These are phyloP conservation scores for Heliopora coerulea DNA, from an alignment of 92 coral and sea anemone species.

Conservation along the genomic window DNA sequence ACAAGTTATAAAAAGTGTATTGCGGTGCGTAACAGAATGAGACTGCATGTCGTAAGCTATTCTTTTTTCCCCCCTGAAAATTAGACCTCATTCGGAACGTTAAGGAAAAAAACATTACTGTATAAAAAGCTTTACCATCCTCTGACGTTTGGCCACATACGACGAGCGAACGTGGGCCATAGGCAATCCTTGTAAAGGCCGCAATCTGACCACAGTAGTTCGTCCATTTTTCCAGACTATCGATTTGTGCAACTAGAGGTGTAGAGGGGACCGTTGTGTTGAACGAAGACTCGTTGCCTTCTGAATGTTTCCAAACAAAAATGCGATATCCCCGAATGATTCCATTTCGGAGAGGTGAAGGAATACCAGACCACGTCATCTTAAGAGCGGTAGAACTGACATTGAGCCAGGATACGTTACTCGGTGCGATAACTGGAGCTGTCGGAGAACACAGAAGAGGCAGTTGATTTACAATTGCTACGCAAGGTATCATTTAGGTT, in stretches of 20 bases:
- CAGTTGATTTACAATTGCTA: too few species aligned
- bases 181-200: slow-evolving; percentile 27
- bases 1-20: too few species aligned
- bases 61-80: too few species aligned
- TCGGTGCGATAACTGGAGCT: slow-evolving; percentile 49
- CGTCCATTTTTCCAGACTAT: slow-evolving; percentile 15
- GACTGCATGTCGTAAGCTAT: too few species aligned
- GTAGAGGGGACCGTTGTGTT: slow-evolving; percentile 1
- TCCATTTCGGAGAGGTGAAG: slow-evolving; percentile 62
- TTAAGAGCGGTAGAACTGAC: slow-evolving; percentile 44
- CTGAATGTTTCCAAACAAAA: slow-evolving; percentile 18
- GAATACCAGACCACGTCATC: slow-evolving; percentile 53
- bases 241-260: not conserved
- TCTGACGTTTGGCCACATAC: slow-evolving; percentile 18
- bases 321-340: slow-evolving; percentile 64
- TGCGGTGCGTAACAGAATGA: too few species aligned
- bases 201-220: slow-evolving; percentile 1
- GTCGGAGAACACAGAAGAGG: not conserved
- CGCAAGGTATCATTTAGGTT: too few species aligned
- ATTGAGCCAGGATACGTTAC: slow-evolving; percentile 20
- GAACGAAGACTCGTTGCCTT: not conserved
- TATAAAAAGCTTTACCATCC: slow-evolving; percentile 28
- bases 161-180: slow-evolving; percentile 10
- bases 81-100: too few species aligned
- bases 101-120: too few species aligned